phyloP scores from a whole-genome alignment of 2,113 vertebrate genomes.

The Capreolus pygargus region DNA sequence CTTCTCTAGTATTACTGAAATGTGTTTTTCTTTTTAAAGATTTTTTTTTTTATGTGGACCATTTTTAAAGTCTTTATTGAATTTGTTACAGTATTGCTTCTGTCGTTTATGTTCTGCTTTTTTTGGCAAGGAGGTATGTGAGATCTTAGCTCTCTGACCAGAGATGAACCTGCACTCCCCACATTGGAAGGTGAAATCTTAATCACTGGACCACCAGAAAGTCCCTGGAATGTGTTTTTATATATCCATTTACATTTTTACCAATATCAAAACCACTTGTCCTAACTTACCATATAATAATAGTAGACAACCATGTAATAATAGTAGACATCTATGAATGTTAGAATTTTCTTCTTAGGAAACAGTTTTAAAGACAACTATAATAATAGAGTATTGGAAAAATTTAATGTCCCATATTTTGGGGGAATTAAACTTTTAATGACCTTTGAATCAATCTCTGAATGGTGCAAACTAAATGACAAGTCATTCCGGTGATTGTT shows the following conservation, averaged over 20 bases:
- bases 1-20: background rate
- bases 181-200: background rate
- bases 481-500: background rate
- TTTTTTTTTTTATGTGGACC: background rate
- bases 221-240: background rate
- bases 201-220: background rate
- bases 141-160: background rate
- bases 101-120: background rate
- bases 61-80: background rate
- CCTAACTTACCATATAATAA: background rate
- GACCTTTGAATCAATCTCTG: background rate
- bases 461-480: background rate
- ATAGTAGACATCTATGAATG: background rate
- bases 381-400: background rate
- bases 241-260: background rate
- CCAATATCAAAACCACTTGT: background rate
- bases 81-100: background rate
- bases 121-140: background rate
- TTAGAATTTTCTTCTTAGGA: background rate
- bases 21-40: background rate
- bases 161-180: background rate
- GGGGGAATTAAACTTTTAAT: background rate
- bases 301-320: background rate
- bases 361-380: background rate
- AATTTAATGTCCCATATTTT: background rate